Evolutionary conservation across 1,140 invertebrate genomes (phyloP), one percentile per base, ranked within the genome.

Genomic region (Tetramorium simillimum): DNA sequence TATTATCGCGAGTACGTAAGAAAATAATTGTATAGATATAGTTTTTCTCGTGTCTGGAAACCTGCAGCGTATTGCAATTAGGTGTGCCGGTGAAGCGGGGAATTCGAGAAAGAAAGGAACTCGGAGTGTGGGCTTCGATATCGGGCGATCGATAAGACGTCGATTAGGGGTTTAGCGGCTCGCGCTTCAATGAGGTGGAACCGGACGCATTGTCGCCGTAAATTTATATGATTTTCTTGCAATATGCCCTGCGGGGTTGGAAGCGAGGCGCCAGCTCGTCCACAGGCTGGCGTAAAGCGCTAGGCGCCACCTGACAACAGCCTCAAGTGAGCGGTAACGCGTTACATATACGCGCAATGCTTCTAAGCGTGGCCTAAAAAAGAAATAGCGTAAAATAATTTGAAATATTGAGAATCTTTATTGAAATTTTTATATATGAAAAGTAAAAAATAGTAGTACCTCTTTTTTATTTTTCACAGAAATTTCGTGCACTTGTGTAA

Each of bases 141-240:
- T 49, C 40, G 56, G 6, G 51, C 56, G 87, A 91, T 89, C 85
- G 87, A 91, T 91, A 89, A 87, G 56, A 10, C 21, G 60, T 12
- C 81, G 90, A 91, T 91, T 91, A 91, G 81, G 76, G 76, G 89
- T 86, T 90, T 65, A 78, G 56, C 77, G 58, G 49, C 65, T 85
- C 51, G 46, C 75, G 85, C 78, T 90, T 90, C 88, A 88, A 89
- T 85, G 92, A 91, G 75, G 87, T 87, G 85, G 90, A 92, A 91
- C 91, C 58, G 82, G 33, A 53, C 40, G 72, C 62, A 91, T 92
- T 91, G 90, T 92, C 86, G 85, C 70, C 37, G 86, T 91, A 88
- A 92, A 92, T 92, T 33, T 88, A 91, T 87, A 70, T 69, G 78
- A 89, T 92, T 92, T 91, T 81, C 88, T 91, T 63, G 77, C 88